Evolutionary conservation across 2,797 vertebrate genomes (phyloP).

Genomic region (Stomatorhinus walkeri): DNA sequence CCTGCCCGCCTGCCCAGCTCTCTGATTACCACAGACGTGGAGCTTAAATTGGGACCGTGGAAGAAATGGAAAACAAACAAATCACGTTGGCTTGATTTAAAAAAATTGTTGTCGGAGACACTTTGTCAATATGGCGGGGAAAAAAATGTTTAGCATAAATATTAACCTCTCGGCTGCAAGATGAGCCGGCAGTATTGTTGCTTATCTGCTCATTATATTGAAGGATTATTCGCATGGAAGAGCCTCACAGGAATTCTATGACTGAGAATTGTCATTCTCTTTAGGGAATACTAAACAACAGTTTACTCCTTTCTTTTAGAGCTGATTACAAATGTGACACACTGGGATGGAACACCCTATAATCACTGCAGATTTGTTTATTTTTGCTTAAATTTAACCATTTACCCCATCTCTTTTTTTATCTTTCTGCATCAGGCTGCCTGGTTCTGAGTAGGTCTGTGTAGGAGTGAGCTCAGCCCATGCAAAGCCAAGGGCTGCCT

Average conservation of each 20-base stretch:
- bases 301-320: not conserved
- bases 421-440: not conserved
- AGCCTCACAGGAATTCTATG: not conserved
- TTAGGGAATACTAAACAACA: not conserved
- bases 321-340: not conserved
- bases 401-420: not conserved
- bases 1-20: not conserved
- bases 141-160: constrained; percentile 14
- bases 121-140: not conserved
- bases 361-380: not conserved
- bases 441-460: not conserved
- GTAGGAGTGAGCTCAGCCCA: not conserved
- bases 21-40: not conserved
- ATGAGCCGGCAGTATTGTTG: not conserved
- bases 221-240: not conserved
- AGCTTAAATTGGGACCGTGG: not conserved
- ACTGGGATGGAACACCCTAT: not conserved
- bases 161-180: constrained; percentile 4
- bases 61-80: not conserved
- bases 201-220: not conserved
- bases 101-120: not conserved
- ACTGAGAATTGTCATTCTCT: not conserved
- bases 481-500: not conserved
- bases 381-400: not conserved
- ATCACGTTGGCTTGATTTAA: not conserved